Percentiles rank a stretch among this genome's conserved stretches.
Evolutionary conservation across 2,113 vertebrate genomes (phyloP).

Genomic region (Acrocephalus kingi): DNA sequence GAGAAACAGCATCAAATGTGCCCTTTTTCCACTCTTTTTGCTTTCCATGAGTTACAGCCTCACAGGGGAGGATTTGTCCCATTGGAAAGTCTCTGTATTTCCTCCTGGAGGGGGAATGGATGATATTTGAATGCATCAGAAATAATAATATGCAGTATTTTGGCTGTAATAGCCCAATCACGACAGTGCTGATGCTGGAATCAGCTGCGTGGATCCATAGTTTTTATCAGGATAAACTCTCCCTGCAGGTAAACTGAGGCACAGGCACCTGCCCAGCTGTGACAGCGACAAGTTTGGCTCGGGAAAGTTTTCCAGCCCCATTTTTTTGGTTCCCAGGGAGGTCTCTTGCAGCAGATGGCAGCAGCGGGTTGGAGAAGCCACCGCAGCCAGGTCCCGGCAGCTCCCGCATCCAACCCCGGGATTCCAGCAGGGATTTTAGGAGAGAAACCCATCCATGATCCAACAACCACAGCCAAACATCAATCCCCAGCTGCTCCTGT

Average conservation of each 20-base stretch:
- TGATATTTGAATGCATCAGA: fast-evolving
- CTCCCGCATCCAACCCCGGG: fast-evolving
- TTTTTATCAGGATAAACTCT: neutral
- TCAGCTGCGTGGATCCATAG: fast-evolving
- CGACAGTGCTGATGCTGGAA: fast-evolving
- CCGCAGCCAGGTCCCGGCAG: fast-evolving
- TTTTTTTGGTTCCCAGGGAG: neutral
- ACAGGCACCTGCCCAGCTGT: fast-evolving
- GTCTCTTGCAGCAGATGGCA: constrained; percentile 48
- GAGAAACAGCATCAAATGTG: neutral
- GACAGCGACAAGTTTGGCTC: fast-evolving
- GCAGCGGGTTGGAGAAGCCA: neutral
- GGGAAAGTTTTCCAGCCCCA: fast-evolving
- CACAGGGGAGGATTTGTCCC: neutral
- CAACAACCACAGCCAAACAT: fast-evolving
- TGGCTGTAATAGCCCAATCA: fast-evolving
- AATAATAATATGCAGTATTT: fast-evolving
- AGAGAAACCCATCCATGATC: fast-evolving
- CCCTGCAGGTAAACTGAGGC: neutral
- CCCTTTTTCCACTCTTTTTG: neutral
- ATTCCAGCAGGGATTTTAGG: fast-evolving
- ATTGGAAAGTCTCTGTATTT: neutral
- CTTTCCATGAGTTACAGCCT: neutral
- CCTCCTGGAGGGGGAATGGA: fast-evolving
- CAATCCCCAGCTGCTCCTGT: fast-evolving